A percentile compares a stretch with the other conserved stretches of the same genome.
phyloP scores from a whole-genome alignment of 2,797 vertebrate genomes.

The Pseudopleuronectes americanus region DNA sequence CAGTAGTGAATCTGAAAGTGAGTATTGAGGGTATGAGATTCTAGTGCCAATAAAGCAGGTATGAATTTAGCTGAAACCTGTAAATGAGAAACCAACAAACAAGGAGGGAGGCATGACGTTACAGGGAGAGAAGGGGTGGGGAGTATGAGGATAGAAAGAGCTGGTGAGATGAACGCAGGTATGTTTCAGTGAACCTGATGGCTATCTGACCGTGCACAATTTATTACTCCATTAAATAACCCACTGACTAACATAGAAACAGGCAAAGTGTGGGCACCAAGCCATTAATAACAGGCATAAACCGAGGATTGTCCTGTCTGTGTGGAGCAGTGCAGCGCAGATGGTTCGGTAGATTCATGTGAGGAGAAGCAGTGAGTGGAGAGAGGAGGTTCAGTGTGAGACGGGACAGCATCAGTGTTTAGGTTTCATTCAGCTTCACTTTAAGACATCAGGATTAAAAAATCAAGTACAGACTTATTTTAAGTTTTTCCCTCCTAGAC shows the following conservation, averaged over 20 bases:
- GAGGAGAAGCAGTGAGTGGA: constrained; percentile 6
- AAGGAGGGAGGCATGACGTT: not conserved
- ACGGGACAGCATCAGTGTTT: not conserved
- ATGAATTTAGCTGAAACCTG: constrained; percentile 12
- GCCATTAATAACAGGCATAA: constrained; percentile 75
- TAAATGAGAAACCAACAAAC: constrained; percentile 34
- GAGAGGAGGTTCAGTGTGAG: not conserved
- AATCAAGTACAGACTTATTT: not conserved
- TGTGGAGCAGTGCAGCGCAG: constrained; percentile 32
- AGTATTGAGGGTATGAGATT: too few species aligned
- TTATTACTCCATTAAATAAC: constrained; percentile 80
- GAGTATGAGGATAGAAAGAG: constrained; percentile 49
- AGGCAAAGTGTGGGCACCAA: constrained; percentile 57
- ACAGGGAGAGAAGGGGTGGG: constrained; percentile 23
- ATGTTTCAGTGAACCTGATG: constrained; percentile 65
- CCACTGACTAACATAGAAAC: constrained; percentile 68
- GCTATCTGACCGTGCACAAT: constrained; percentile 68
- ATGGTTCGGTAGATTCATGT: constrained; percentile 60
- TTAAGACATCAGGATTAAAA: not conserved
- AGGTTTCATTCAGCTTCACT: constrained; percentile 18
- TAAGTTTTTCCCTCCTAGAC: not conserved
- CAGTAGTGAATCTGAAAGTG: too few species aligned
- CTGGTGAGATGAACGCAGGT: constrained; percentile 54
- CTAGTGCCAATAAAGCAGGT: not conserved
- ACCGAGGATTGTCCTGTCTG: constrained; percentile 68